These are phyloP conservation scores for Limenitis camilla DNA, from an alignment of 2,888 invertebrate genomes.

Conservation along the genomic window DNA sequence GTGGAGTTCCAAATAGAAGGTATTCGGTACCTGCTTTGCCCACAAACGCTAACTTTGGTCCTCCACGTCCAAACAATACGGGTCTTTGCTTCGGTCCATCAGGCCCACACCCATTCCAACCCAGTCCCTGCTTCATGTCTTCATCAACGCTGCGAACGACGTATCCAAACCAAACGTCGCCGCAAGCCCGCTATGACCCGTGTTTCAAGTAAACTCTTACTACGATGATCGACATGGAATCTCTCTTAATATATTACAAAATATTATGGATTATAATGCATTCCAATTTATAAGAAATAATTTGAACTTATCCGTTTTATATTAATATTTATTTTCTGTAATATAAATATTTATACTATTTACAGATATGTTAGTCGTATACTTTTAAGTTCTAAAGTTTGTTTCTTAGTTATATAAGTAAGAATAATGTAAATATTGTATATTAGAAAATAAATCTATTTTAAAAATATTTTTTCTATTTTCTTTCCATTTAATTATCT, in stretches of 20 bases:
- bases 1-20: slow-evolving; percentile 12
- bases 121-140: slow-evolving; percentile 44
- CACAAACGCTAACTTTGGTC: background rate
- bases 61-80: slow-evolving; percentile 12
- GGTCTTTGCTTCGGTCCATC: slow-evolving; percentile 28
- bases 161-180: slow-evolving; percentile 25
- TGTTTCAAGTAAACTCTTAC: slow-evolving; percentile 24
- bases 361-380: too few relatives aligned
- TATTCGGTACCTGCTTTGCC: slow-evolving; percentile 1
- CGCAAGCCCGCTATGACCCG: slow-evolving; percentile 25
- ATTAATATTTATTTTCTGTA: too few relatives aligned
- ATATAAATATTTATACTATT: too few relatives aligned
- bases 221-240: slow-evolving; percentile 10
- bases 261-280: background rate
- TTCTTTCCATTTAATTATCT: too few relatives aligned
- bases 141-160: slow-evolving; percentile 37
- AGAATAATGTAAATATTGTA: too few relatives aligned
- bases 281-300: too few relatives aligned
- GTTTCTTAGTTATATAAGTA: too few relatives aligned
- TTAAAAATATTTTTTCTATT: too few relatives aligned
- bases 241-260: slow-evolving; percentile 11
- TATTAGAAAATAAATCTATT: too few relatives aligned
- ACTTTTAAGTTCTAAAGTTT: too few relatives aligned
- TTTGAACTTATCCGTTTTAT: too few relatives aligned
- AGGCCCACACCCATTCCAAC: slow-evolving; percentile 30